A percentile compares a stretch with the other conserved stretches of the same genome.
Evolutionary conservation across 2,888 invertebrate genomes (phyloP).

Genomic region (Ellobium chinense): DNA sequence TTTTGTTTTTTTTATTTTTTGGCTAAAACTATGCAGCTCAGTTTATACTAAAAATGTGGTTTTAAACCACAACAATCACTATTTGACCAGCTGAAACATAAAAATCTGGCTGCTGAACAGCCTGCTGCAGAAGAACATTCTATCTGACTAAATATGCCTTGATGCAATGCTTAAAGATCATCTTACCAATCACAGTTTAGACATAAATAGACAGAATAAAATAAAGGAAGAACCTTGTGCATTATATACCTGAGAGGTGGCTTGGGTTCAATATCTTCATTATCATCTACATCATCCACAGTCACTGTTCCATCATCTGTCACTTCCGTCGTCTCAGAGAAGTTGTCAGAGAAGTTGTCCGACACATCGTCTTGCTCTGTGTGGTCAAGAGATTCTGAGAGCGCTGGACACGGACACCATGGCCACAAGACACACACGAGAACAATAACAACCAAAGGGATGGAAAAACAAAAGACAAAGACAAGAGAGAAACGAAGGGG

Average conservation of each 20-base stretch:
- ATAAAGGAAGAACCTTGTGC: no score
- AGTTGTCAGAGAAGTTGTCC: constrained; percentile 38
- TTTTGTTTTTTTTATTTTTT: no score
- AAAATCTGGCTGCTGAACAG: no score
- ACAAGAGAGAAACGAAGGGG: neutral
- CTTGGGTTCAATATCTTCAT: constrained; percentile 59
- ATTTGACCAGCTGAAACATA: no score
- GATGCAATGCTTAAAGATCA: no score
- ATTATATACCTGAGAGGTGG: constrained; percentile 75
- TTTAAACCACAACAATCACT: no score
- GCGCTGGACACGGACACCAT: neutral
- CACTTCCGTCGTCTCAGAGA: constrained; percentile 35
- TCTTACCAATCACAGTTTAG: no score
- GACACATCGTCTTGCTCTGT: constrained; percentile 44
- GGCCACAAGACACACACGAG: neutral
- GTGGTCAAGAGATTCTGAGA: constrained; percentile 36
- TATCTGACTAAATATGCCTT: no score
- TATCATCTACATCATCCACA: constrained; percentile 40
- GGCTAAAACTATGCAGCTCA: no score
- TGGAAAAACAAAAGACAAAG: neutral
- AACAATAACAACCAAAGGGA: neutral
- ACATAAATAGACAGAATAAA: no score
- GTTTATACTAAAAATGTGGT: no score
- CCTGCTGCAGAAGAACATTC: no score
- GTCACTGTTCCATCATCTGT: constrained; percentile 34